Conservation (phyloP, 2,113 vertebrate genomes). For the Daboia siamensis region DNA sequence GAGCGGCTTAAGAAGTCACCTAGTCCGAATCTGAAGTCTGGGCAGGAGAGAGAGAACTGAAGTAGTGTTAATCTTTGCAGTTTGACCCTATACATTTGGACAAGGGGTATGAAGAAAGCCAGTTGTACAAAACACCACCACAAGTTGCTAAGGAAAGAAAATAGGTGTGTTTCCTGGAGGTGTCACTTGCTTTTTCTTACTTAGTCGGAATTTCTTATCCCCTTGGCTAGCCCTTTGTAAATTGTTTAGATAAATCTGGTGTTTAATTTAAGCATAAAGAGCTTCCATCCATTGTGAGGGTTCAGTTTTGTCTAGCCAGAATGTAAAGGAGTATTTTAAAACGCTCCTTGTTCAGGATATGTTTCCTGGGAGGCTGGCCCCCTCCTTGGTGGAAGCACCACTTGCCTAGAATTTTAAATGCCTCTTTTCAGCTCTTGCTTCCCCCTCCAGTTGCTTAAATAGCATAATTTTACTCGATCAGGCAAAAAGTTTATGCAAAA, state of each 20-base stretch:
- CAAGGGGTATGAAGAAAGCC: neutral
- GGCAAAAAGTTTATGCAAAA: neutral
- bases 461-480: neutral
- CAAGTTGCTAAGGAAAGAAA: neutral
- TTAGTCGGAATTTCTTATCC: neutral
- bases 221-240: neutral
- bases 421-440: neutral
- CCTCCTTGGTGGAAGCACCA: constrained; percentile 30
- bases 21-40: neutral
- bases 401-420: neutral
- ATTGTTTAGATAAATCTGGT: neutral
- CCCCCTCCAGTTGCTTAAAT: neutral
- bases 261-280: neutral
- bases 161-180: constrained; percentile 1
- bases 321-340: neutral
- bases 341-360: neutral
- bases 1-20: neutral
- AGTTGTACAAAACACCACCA: constrained; percentile 18
- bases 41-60: too few relatives aligned
- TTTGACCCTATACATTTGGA: constrained; percentile 32
- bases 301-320: neutral
- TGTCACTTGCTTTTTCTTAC: neutral
- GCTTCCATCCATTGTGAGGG: neutral
- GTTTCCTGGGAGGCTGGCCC: constrained; percentile 4
- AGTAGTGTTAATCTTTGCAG: constrained; percentile 25